Base-by-base conservation (phyloP, 2,888 invertebrate species). In the Stomorhina lunata region DNA sequence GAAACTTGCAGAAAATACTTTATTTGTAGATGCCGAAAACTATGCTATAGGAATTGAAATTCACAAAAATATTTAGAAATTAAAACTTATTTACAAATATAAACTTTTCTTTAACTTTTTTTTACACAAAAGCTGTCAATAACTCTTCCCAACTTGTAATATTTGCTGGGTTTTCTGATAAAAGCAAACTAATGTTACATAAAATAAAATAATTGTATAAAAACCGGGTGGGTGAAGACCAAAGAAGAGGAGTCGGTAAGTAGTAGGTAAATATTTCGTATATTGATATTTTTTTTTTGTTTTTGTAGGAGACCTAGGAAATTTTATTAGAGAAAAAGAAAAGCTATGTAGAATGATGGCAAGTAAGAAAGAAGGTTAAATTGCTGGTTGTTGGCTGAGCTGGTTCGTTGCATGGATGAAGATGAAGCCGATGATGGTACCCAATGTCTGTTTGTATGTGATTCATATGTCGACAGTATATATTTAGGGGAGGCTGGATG, bases 231-330 rank as follows among this genome's bases (percentile, higher is more conserved):
- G 1, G 29, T n/a, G 29, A 2, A 37, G 37, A 5, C n/a, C 3
- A 27, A 29, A 15, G 50, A 25, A 4, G 6, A 25, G 12, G 37
- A 34, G 45, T 55, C n/a, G n/a, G n/a, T n/a, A n/a, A n/a, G n/a
- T n/a, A n/a, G n/a, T n/a, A n/a, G 10, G 59, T 40, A 66, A 34
- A 10, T 48, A 27, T 65, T 50, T 73, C 29, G 7, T 75, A 40
- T 4, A 17, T 10, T n/a, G 1, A 4, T n/a, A n/a, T 43, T n/a
- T 43, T 4, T 43, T 43, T 48, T 22, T 61, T 37, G 17, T 34
- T 37, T 66, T 50, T 73, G 63, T 69, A 57, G 48, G 73, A 82
- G 63, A 81, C 32, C 57, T 59, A 73, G 69, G 34, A 65, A 73
- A 48, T 63, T 12, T 57, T 55, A 57, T 68, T 45, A 55, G 45